Conservation (phyloP, 2,797 vertebrate genomes). For the Sphaeramia orbicularis region DNA sequence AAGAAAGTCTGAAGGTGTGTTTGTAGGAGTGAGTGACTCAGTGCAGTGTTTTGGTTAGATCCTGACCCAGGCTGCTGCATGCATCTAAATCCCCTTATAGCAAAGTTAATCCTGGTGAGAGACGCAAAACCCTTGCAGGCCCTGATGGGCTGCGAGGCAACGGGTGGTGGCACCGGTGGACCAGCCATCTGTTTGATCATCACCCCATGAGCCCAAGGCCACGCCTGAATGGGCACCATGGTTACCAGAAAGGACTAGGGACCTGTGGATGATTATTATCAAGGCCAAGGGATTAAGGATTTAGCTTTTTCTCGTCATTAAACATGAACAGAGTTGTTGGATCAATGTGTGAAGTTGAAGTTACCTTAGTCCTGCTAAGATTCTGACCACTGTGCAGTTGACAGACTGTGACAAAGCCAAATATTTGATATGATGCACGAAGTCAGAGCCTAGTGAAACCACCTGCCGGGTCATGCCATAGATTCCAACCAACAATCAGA, state of each 20-base stretch:
- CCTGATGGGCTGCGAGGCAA: slow-evolving; percentile 38
- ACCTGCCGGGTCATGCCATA: slow-evolving; percentile 33
- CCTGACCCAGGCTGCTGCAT: slow-evolving; percentile 35
- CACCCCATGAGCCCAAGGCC: slow-evolving; percentile 49
- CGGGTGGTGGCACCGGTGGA: slow-evolving; percentile 69
- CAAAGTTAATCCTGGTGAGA: slow-evolving; percentile 70
- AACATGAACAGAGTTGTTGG: slow-evolving; percentile 20
- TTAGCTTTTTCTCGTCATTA: slow-evolving; percentile 7
- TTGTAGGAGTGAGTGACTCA: slow-evolving; percentile 20
- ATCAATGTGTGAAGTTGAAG: slow-evolving; percentile 37
- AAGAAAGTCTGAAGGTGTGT: slow-evolving; percentile 19
- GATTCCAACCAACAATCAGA: slow-evolving; percentile 41
- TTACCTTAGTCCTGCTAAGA: slow-evolving; percentile 6
- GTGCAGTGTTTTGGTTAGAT: slow-evolving; percentile 27
- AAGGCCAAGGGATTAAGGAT: slow-evolving; percentile 24
- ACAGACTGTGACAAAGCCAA: slow-evolving; percentile 13
- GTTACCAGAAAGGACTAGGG: slow-evolving; percentile 51
- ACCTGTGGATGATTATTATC: slow-evolving; percentile 56
- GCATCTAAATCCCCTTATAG: slow-evolving; percentile 66
- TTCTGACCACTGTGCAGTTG: neutral
- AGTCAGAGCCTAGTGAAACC: slow-evolving; percentile 6
- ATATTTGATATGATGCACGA: slow-evolving; percentile 29
- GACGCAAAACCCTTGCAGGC: slow-evolving; percentile 28
- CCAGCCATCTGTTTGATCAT: slow-evolving; percentile 74
- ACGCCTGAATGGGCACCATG: slow-evolving; percentile 44